Conservation (phyloP, 1,140 invertebrate genomes). For the Bradysia coprophila region DNA sequence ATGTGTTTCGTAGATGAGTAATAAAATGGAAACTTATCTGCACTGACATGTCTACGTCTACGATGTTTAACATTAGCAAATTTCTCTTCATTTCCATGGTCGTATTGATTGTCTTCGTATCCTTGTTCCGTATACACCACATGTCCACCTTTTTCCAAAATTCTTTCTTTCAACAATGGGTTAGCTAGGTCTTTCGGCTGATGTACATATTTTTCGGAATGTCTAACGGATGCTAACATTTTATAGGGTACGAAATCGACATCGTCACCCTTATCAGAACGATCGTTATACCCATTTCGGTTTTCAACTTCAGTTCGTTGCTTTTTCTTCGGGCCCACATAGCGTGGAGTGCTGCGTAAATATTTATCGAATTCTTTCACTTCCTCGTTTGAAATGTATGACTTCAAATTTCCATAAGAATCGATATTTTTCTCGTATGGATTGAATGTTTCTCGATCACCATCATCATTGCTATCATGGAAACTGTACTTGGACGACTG, state of each 20-base stretch:
- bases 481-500: no score
- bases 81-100: conserved; percentile 51
- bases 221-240: conserved; percentile 45
- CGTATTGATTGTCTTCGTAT: conserved; percentile 56
- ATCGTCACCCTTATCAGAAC: not conserved
- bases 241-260: conserved; percentile 42
- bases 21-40: not conserved
- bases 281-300: not conserved
- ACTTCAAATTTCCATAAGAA: not conserved
- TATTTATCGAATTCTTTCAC: not conserved
- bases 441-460: not conserved
- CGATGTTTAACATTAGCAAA: conserved; percentile 32
- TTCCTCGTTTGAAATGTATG: not conserved
- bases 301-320: no score
- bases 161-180: conserved; percentile 38
- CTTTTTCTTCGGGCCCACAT: no score
- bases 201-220: conserved; percentile 35
- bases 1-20: not conserved
- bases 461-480: no score
- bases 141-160: conserved; percentile 48
- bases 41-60: not conserved
- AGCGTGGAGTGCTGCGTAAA: no score
- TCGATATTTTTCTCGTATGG: not conserved
- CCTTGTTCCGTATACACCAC: conserved; percentile 60
- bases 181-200: conserved; percentile 36